phyloP scores from a whole-genome alignment of 2,888 invertebrate species.

The Trichogramma evanescens region DNA sequence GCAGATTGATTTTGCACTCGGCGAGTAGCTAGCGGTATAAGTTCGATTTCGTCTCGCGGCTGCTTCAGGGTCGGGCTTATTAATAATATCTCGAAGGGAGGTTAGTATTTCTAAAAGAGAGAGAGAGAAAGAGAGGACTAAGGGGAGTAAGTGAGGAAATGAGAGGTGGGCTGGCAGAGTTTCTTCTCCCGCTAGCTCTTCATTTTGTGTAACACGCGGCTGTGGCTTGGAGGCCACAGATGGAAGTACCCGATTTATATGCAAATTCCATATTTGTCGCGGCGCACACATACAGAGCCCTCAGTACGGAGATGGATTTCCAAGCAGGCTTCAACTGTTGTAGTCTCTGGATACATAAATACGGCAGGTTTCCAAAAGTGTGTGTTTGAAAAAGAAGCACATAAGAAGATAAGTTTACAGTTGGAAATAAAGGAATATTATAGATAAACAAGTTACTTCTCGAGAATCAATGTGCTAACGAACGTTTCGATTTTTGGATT shows the following conservation, averaged over 20 bases:
- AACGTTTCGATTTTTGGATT: no score
- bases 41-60: conserved; percentile 41
- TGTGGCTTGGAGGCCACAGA: conserved; percentile 48
- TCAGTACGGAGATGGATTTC: conserved; percentile 21
- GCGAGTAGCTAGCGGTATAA: conserved; percentile 25
- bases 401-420: not conserved
- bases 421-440: not conserved
- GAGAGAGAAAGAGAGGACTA: conserved; percentile 17
- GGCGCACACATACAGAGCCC: conserved; percentile 20
- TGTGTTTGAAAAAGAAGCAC: not conserved
- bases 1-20: conserved; percentile 41
- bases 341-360: no score
- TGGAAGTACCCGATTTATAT: conserved; percentile 63
- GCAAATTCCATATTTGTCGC: conserved; percentile 63
- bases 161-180: no score
- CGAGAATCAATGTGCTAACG: no score
- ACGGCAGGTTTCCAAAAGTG: not conserved
- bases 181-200: conserved; percentile 29
- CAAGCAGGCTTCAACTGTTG: no score
- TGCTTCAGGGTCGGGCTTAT: conserved; percentile 31
- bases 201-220: conserved; percentile 46
- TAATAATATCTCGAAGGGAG: conserved; percentile 44
- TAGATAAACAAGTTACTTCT: no score
- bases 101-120: conserved; percentile 41
- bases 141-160: no score